A percentile compares a stretch with the other conserved stretches of the same genome.
Evolutionary conservation across 1,140 invertebrate species (phyloP).

Genomic region (Steinernema khuongi): DNA sequence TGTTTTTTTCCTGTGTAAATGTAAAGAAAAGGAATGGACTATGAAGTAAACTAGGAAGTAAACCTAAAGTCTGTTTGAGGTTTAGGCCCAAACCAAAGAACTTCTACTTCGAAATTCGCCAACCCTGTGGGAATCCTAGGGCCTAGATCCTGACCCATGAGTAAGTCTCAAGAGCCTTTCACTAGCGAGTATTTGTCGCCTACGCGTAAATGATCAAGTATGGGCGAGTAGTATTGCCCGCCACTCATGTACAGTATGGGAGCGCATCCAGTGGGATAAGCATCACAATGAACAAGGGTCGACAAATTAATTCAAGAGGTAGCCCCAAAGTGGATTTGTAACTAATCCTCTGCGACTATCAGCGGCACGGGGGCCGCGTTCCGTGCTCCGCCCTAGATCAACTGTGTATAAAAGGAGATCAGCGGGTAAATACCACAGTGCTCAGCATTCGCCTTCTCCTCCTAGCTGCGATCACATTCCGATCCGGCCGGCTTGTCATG

Average conservation of each 20-base stretch:
- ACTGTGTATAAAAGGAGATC: not conserved
- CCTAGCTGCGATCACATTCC: not conserved
- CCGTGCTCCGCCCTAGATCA: not conserved
- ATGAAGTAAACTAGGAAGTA: too few species aligned
- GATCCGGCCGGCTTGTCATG: not conserved
- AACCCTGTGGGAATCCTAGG: too few species aligned
- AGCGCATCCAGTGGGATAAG: not conserved
- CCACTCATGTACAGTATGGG: not conserved
- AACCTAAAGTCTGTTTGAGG: too few species aligned
- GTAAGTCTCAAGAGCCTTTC: too few species aligned
- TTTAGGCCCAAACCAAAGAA: too few species aligned
- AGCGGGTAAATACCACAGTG: not conserved
- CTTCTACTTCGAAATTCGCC: too few species aligned
- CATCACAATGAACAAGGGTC: conserved; percentile 6
- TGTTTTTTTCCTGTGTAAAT: too few species aligned
- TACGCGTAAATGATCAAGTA: not conserved
- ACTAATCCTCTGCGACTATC: conserved; percentile 12
- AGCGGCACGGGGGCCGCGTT: conserved; percentile 3
- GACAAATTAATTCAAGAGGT: conserved; percentile 12
- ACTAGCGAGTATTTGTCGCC: too few species aligned
- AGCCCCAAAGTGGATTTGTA: not conserved
- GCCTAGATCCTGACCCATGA: too few species aligned
- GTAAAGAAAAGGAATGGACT: too few species aligned
- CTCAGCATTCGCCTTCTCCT: not conserved
- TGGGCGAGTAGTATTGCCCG: not conserved